Evolutionary conservation across 1,140 invertebrate genomes (phyloP), one percentile per base, ranked within the genome.

Genomic region (Drosophila trapezifrons): DNA sequence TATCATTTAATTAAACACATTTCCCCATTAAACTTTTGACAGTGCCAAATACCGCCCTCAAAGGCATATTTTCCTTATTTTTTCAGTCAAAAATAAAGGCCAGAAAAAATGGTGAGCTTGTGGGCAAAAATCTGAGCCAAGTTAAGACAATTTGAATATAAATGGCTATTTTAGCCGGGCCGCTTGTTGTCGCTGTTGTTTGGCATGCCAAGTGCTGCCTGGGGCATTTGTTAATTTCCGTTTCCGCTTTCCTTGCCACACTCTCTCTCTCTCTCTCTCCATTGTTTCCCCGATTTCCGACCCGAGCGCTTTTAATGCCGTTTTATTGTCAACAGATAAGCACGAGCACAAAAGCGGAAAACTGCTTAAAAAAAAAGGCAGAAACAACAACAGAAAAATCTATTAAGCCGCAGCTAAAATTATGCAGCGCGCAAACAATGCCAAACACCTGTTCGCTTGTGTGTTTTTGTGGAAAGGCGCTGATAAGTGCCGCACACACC

Each of bases 301-400:
- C 55, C 60, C 59, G 51, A 82, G 15, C 51, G 71, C 67, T 76
- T 71, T 78, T 87, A 85, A 86, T 86, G 78, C 75, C 79, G 51
- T 78, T 86, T 86, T 86, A 86, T 87, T 86, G 82, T 75, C 42
- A 66, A 54, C 67, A 86, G 82, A 86, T 86, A 87, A 86, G 70
- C 55, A 52, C 58, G 46, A 45, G 63, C 83, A 86, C 69, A 75
- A 81, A 80, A 57, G 69, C 76, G 65, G 58, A 57, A 75, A 80
- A 75, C 47, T 65, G 62, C 77, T 70, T 40, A 64, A 77, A 73
- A 57, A 37, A 47, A 35, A 40, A 29, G 25, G 25, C 22, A 8
- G 20, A 17, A 37, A 38, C 2, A 38, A 38, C 6, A 38, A 5
- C 12, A n/a, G 67, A 70, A 55, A 46, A 52, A 64, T 71, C 35